Evolutionary conservation across 2,888 invertebrate species (phyloP), one percentile per base, ranked within the genome.

Genomic region (Phengaris alcon): DNA sequence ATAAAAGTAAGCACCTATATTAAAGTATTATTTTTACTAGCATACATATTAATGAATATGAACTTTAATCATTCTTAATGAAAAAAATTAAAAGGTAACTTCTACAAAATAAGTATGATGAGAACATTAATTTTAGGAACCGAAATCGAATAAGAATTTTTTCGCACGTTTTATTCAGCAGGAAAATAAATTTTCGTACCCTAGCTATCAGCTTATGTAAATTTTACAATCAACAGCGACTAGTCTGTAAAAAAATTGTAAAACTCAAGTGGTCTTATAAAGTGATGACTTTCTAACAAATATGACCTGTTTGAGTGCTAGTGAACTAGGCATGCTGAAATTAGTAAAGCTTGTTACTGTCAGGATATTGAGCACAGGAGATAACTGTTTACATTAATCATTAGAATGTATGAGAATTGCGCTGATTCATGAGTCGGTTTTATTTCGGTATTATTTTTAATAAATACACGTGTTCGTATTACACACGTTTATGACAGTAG

Each of bases 371-470:
- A 80, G 84, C 82, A 80, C 76, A 74, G 73, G 22, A 68, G 46
- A 72, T 54, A 84, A 79, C 75, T 87, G 87, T 86, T 86, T 84
- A 86, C 86, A 85, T 80, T 84, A 79, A 77, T 76, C 77, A 77
- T 79, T 79, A 78, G 75, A 64, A 64, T 64, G 77, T 79, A 70
- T 59, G 68, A 68, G 68, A 68, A 46, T 7, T 64, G 22, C 12
- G 70, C 75, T 75, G 78, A 80, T 76, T 80, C 81, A 80, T 77
- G 75, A 78, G 80, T 72, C 77, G 22, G 35, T 64, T 55, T 2
- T 54, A 13, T 64, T 44, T 57, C n/a, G 22, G 48, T 13, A 35
- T 75, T 69, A 54, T 54, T 46, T 54, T 75, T 64, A 35, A 57
- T 10, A 64, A 35, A 35, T 35, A 35, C 59, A 64, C 22, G 22